phyloP scores from a whole-genome alignment of 2,113 vertebrate species.

The Eptesicus fuscus region DNA sequence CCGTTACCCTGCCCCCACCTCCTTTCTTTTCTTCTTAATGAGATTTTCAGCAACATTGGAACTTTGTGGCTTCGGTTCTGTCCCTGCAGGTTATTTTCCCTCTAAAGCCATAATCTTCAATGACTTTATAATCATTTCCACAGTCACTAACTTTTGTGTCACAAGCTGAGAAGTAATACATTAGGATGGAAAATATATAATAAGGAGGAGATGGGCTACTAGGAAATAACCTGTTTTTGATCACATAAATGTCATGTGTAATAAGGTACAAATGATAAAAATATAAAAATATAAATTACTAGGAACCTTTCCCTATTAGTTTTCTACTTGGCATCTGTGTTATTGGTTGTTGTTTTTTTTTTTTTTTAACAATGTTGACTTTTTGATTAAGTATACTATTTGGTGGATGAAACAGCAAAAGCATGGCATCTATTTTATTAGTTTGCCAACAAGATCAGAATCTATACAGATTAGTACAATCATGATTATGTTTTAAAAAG shows the following conservation, averaged over 20 bases:
- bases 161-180: conserved; percentile 50
- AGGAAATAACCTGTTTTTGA: conserved; percentile 66
- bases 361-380: conserved; percentile 23
- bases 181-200: conserved; percentile 50
- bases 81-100: conserved; percentile 21
- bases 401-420: not conserved
- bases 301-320: conserved; percentile 38
- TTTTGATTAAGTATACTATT: not conserved
- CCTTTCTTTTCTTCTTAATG: not conserved
- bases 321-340: conserved; percentile 58
- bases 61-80: not conserved
- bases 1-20: not conserved
- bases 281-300: conserved; percentile 55
- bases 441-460: not conserved
- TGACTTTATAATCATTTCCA: conserved; percentile 58
- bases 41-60: not conserved
- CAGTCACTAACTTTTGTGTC: conserved; percentile 60
- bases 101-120: not conserved
- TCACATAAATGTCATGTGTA: conserved; percentile 40
- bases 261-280: conserved; percentile 40
- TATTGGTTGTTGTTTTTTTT: too few relatives aligned
- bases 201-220: not conserved
- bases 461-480: not conserved
- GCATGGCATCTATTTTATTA: not conserved
- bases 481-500: not conserved